These are phyloP conservation scores for Plectrocnemia conspersa DNA, from an alignment of 1,140 invertebrate genomes.

Conservation along the genomic window DNA sequence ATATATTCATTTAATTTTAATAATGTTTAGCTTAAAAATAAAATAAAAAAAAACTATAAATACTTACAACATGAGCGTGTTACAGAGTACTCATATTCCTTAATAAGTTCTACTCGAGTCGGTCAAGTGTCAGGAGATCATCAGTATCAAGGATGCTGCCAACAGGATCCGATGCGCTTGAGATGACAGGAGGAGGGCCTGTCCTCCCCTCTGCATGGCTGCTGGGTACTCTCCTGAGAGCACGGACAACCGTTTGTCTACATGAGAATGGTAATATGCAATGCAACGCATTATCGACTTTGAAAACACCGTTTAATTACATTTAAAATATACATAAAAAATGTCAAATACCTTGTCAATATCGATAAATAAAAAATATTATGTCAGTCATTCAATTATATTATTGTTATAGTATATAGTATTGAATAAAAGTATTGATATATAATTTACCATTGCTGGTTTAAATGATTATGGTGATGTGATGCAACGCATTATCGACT, in stretches of 20 bases:
- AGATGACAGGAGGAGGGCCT: slow-evolving; percentile 63
- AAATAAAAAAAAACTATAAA: background rate
- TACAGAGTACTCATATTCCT: background rate
- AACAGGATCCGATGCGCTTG: slow-evolving; percentile 65
- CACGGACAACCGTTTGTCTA: slow-evolving; percentile 30
- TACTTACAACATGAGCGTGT: background rate
- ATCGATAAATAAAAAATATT: too few species aligned
- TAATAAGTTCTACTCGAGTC: background rate
- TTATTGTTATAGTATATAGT: too few species aligned
- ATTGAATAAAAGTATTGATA: too few species aligned
- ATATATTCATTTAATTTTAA: slow-evolving; percentile 3
- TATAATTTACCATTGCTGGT: slow-evolving; percentile 26
- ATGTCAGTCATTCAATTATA: too few species aligned
- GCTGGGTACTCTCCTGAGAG: slow-evolving; percentile 83
- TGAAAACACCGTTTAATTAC: too few species aligned
- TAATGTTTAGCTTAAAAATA: background rate
- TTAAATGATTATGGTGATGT: slow-evolving; percentile 20
- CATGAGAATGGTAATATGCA: slow-evolving; percentile 20
- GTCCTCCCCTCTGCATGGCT: slow-evolving; percentile 84
- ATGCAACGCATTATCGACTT: slow-evolving; percentile 19
- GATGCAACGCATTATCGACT: slow-evolving; percentile 20
- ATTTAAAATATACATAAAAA: too few species aligned
- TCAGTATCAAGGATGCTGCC: slow-evolving; percentile 38
- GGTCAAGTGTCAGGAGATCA: slow-evolving; percentile 45
- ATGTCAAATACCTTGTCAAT: too few species aligned